phyloP scores from a whole-genome alignment of 1,140 invertebrate species.

The Wiebesia pumilae region DNA sequence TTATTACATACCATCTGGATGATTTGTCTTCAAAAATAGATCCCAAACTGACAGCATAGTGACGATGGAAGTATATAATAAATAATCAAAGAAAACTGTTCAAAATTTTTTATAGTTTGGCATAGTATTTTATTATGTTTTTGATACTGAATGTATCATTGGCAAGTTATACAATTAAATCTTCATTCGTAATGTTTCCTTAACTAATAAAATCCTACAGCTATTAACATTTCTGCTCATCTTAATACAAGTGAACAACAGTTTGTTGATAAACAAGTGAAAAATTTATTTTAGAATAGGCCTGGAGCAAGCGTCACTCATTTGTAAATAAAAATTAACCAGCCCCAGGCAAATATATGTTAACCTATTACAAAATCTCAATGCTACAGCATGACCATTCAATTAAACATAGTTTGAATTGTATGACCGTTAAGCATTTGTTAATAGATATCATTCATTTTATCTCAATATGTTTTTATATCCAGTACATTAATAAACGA shows the following conservation, averaged over 20 bases:
- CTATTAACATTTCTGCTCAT: conserved; percentile 26
- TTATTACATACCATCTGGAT: conserved; percentile 65
- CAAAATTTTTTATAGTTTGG: conserved; percentile 27
- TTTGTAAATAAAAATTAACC: conserved; percentile 56
- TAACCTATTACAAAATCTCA: background rate
- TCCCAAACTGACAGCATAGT: conserved; percentile 20
- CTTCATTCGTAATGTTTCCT: conserved; percentile 32
- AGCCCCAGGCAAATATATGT: conserved; percentile 57
- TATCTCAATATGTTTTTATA: background rate
- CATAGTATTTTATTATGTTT: conserved; percentile 48
- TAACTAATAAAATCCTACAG: conserved; percentile 23
- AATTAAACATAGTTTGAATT: conserved; percentile 13
- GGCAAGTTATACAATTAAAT: conserved; percentile 69
- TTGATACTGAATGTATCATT: conserved; percentile 56
- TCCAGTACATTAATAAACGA: conserved; percentile 25
- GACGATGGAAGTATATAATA: conserved; percentile 34
- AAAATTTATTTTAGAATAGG: conserved; percentile 69
- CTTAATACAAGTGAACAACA: conserved; percentile 37
- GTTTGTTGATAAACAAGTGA: conserved; percentile 44
- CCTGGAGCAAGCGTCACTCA: conserved; percentile 61
- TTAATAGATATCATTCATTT: conserved; percentile 6
- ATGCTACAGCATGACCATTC: background rate
- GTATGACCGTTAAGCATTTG: background rate
- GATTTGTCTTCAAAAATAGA: conserved; percentile 39
- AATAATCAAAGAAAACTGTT: conserved; percentile 30